Conservation (phyloP, 1,140 invertebrate genomes). For the Myzus persicae region DNA sequence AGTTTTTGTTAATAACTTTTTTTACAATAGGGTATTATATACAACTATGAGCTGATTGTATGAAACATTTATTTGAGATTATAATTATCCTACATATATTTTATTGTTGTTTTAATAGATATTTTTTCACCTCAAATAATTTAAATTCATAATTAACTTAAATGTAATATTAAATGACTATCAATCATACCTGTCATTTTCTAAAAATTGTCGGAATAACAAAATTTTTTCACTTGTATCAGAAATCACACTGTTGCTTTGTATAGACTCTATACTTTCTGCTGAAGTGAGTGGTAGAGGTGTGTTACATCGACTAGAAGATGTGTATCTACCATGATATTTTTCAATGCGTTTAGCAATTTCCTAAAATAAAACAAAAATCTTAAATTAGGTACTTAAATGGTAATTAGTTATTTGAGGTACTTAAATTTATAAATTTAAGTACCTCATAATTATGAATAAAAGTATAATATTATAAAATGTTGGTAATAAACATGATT, state of each 20-base stretch:
- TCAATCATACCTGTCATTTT: conserved; percentile 25
- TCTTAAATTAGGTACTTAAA: no score
- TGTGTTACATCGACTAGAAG: conserved; percentile 46
- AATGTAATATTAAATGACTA: not conserved
- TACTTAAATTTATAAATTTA: not conserved
- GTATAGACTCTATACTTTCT: conserved; percentile 29
- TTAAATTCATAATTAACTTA: not conserved
- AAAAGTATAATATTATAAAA: not conserved
- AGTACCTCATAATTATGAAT: not conserved
- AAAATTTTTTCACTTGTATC: conserved; percentile 3
- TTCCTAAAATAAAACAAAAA: conserved; percentile 38
- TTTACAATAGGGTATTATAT: no score
- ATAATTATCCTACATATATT: no score
- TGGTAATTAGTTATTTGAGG: no score
- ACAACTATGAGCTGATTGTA: no score
- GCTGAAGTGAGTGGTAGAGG: not conserved
- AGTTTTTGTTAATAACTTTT: no score
- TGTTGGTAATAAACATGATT: not conserved
- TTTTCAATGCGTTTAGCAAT: conserved; percentile 34
- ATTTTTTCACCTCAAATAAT: no score
- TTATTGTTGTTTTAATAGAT: no score
- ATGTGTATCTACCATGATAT: conserved; percentile 34
- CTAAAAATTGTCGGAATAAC: conserved; percentile 13
- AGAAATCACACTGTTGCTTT: not conserved
- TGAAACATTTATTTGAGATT: no score